Conservation (phyloP, 2,797 vertebrate genomes). For the Amniataba percoides region DNA sequence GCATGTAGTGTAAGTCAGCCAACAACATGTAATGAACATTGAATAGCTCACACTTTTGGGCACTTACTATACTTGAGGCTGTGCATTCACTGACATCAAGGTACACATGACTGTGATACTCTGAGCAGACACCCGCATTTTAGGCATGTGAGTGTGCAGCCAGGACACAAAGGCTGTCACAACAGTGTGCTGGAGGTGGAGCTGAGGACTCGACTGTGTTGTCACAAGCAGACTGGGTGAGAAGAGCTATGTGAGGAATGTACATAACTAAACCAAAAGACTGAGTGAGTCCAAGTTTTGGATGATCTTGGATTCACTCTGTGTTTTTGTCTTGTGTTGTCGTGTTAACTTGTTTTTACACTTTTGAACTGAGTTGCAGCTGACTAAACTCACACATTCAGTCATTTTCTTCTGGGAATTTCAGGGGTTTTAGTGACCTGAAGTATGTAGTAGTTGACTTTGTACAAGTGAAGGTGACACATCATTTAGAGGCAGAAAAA, state of each 20-base stretch:
- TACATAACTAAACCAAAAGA: slow-evolving; percentile 45
- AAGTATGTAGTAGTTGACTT: neutral
- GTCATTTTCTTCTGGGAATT: neutral
- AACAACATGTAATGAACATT: no score
- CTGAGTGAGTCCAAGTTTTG: slow-evolving; percentile 25
- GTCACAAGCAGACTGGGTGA: slow-evolving; percentile 59
- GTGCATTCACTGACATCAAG: neutral
- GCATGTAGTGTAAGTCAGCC: neutral
- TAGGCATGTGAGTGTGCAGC: slow-evolving; percentile 26
- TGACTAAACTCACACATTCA: neutral
- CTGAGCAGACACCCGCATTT: slow-evolving; percentile 1
- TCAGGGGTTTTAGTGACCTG: neutral
- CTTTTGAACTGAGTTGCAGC: neutral
- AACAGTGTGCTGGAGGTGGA: slow-evolving; percentile 50
- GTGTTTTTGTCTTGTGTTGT: neutral
- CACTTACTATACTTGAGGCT: neutral
- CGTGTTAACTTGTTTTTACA: slow-evolving; percentile 8
- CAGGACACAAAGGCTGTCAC: slow-evolving; percentile 56
- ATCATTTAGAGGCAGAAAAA: neutral
- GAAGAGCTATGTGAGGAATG: slow-evolving; percentile 77
- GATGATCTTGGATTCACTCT: neutral
- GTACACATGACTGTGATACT: neutral
- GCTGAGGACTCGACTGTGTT: slow-evolving; percentile 45
- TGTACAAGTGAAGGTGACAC: neutral
- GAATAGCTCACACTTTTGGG: neutral